A percentile compares a stretch with the other conserved stretches of the same genome.
phyloP scores from a whole-genome alignment of 2,113 vertebrate genomes.

The Indicator maculatus region DNA sequence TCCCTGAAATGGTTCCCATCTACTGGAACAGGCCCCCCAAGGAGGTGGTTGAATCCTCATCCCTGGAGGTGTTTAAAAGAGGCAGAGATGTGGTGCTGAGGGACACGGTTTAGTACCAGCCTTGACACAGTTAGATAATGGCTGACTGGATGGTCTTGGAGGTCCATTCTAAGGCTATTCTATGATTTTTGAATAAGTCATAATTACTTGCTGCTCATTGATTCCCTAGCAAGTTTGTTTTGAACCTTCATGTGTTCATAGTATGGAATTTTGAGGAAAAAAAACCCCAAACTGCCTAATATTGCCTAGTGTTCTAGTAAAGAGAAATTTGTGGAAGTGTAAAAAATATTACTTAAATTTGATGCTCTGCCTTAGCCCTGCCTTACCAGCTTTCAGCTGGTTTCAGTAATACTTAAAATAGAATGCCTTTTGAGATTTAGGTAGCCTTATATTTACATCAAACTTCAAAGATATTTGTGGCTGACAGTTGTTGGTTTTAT shows the following conservation, averaged over 20 bases:
- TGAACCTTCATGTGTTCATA: not conserved
- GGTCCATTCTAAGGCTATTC: too few species aligned
- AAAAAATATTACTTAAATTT: not conserved
- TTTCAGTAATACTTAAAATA: constrained; percentile 17
- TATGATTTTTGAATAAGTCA: not conserved
- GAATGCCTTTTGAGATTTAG: not conserved
- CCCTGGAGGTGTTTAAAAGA: too few species aligned
- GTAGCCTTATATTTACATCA: not conserved
- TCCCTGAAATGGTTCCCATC: too few species aligned
- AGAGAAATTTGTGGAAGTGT: not conserved
- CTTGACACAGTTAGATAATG: too few species aligned
- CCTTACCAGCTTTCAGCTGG: not conserved
- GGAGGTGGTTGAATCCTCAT: too few species aligned
- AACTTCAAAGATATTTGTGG: not conserved
- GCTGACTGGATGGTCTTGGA: too few species aligned
- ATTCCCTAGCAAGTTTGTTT: not conserved
- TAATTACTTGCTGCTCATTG: not conserved
- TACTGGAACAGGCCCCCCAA: too few species aligned
- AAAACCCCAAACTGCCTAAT: not conserved
- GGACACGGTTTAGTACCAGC: too few species aligned
- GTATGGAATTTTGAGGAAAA: not conserved
- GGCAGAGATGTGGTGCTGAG: too few species aligned
- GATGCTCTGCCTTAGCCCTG: not conserved
- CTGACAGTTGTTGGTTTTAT: not conserved
- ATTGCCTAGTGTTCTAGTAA: not conserved